phyloP scores from a whole-genome alignment of 1,140 invertebrate species.

The Epicauta chinensis region DNA sequence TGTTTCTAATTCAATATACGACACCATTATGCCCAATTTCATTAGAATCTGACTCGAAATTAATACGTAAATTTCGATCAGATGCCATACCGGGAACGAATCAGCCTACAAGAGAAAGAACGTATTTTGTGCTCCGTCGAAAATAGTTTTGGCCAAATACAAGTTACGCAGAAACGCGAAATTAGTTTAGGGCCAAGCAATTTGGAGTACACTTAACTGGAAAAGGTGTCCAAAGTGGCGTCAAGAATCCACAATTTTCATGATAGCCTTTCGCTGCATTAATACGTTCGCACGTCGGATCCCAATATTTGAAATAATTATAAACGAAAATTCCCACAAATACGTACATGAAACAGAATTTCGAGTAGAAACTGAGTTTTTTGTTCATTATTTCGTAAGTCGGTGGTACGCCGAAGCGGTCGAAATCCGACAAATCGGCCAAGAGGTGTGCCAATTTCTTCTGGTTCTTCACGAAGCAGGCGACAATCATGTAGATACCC shows the following conservation, averaged over 20 bases:
- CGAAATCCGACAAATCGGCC: constrained; percentile 3
- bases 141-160: too few relatives aligned
- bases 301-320: background rate
- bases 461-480: constrained; percentile 4
- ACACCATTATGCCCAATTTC: constrained; percentile 7
- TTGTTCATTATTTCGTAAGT: constrained; percentile 2
- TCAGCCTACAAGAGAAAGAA: constrained; percentile 6
- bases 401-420: constrained; percentile 5
- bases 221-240: constrained; percentile 11
- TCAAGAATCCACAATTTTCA: constrained; percentile 7
- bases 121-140: too few relatives aligned
- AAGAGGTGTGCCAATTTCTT: constrained; percentile 2
- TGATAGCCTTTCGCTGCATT: constrained; percentile 4
- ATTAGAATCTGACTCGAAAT: constrained; percentile 8
- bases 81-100: constrained; percentile 4
- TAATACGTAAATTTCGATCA: background rate
- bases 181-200: too few relatives aligned
- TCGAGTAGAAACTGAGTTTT: constrained; percentile 1
- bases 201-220: constrained; percentile 6
- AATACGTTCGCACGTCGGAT: background rate
- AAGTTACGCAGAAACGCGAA: too few relatives aligned
- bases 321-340: background rate
- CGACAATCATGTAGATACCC: constrained; percentile 4
- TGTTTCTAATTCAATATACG: constrained; percentile 5
- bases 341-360: background rate